Base-by-base conservation (phyloP, 1,140 invertebrate species). In the Aphelenchoides avenae region DNA sequence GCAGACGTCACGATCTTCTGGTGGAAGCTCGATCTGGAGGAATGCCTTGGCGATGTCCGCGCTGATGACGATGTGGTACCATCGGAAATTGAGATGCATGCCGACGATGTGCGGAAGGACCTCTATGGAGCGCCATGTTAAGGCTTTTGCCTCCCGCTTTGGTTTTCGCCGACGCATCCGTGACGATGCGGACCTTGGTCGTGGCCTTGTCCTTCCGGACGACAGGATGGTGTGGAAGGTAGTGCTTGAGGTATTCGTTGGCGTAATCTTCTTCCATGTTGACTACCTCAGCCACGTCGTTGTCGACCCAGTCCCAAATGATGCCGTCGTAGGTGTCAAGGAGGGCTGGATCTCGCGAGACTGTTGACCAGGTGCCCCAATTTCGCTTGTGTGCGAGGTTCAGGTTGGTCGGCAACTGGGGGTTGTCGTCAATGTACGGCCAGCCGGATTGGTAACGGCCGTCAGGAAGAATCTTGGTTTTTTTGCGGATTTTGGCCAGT, bases 151-250 rank as follows among this genome's bases (percentile, higher is more conserved):
- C 22, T 39, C 68, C 70, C 13, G 51, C 60, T n/a, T n/a, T n/a
- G 0, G 60, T 42, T 48, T 76, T 61, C 13, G 57, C 64, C 9
- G 77, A 78, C 0, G 64, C 70, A 51, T 79, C 76, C 49, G 77
- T 77, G 4, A 79, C 78, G 5, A 71, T 61, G 2, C 78, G 61
- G 0, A 70, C 39, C 58, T 78, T 72, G 11, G 42, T 34, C n/a
- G n/a, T n/a, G n/a, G n/a, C n/a, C 18, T 61, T 64, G 24, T 61
- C 65, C 15, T 47, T 43, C 15, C n/a, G n/a, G n/a, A n/a, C n/a
- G n/a, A 81, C 76, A 0, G 51, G 52, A 33, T 81, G 79, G 70
- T 81, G 80, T 3, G 80, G 79, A 7, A 81, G 73, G 77, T 81
- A 73, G 73, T 63, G 57, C n/a, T 5, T n/a, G 36, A 26, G n/a